Percentiles rank a stretch among this genome's conserved stretches.
These are phyloP conservation scores for Drosophila macrospina DNA, from an alignment of 2,888 invertebrate genomes.

Conservation along the genomic window DNA sequence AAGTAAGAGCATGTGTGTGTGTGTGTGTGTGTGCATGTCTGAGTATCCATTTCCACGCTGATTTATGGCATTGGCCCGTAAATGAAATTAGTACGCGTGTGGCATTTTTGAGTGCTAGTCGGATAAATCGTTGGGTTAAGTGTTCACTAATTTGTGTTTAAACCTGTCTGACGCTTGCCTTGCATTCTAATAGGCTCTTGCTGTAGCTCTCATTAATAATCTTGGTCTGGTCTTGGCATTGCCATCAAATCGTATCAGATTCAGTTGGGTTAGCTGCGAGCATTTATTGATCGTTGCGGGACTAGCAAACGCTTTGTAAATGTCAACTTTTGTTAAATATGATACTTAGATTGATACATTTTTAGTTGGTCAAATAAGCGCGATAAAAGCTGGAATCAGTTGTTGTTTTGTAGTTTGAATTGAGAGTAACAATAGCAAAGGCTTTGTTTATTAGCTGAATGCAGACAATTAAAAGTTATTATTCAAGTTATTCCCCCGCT, in stretches of 20 bases:
- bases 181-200: slow-evolving; percentile 29
- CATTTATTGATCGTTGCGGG: slow-evolving; percentile 50
- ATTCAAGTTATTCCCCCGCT: background rate
- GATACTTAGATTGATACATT: slow-evolving; percentile 25
- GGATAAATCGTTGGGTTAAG: slow-evolving; percentile 25
- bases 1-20: background rate
- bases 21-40: slow-evolving; percentile 9
- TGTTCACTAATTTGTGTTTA: slow-evolving; percentile 41
- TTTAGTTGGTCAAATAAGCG: slow-evolving; percentile 5
- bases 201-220: slow-evolving; percentile 41
- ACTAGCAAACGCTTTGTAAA: slow-evolving; percentile 38
- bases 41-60: slow-evolving; percentile 48
- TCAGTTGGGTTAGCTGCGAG: no score
- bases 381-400: slow-evolving; percentile 15
- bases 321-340: slow-evolving; percentile 48
- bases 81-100: slow-evolving; percentile 49
- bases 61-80: slow-evolving; percentile 51
- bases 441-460: background rate
- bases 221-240: slow-evolving; percentile 39
- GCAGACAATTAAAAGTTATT: slow-evolving; percentile 7
- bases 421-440: background rate
- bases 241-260: slow-evolving; percentile 42
- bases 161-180: slow-evolving; percentile 18
- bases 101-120: slow-evolving; percentile 24
- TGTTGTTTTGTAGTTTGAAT: background rate